A percentile compares a stretch with the other conserved stretches of the same genome.
Evolutionary conservation across 2,888 invertebrate species (phyloP).

Genomic region (Diadegma fenestrale): DNA sequence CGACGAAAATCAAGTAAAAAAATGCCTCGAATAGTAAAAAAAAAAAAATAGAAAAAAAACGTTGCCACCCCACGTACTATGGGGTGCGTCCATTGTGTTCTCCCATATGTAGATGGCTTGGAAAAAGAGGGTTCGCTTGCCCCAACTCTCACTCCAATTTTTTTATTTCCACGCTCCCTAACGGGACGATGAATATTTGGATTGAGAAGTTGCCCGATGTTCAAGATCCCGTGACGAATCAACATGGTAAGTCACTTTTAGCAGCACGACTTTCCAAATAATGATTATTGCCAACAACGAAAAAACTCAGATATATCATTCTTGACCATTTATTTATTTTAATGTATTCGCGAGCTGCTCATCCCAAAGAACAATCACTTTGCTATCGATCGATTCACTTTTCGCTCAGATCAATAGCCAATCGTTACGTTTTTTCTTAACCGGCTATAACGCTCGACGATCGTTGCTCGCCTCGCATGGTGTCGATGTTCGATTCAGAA

Average conservation of each 20-base stretch:
- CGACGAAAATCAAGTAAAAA: constrained; percentile 61
- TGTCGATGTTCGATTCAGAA: background rate
- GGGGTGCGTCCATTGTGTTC: constrained; percentile 59
- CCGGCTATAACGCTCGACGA: background rate
- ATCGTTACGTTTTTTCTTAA: background rate
- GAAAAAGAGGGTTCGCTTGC: constrained; percentile 70
- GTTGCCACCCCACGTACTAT: constrained; percentile 62
- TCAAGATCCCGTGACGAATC: constrained; percentile 81
- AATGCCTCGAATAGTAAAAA: constrained; percentile 56
- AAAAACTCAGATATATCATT: constrained; percentile 22
- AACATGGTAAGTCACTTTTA: constrained; percentile 72
- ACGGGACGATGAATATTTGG: constrained; percentile 81
- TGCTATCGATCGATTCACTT: background rate
- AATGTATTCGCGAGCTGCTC: background rate
- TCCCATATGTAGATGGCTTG: constrained; percentile 77
- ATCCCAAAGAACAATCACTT: background rate
- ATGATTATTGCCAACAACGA: constrained; percentile 28
- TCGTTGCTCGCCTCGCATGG: constrained; percentile 1
- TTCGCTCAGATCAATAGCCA: background rate
- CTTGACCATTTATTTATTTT: constrained; percentile 6
- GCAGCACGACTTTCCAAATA: constrained; percentile 43
- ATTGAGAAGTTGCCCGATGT: constrained; percentile 74
- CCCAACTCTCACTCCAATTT: constrained; percentile 44
- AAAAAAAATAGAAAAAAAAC: constrained; percentile 65
- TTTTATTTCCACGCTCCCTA: constrained; percentile 63